Conservation (phyloP, 2,888 invertebrate species). For the Thecocarcelia acutangulata region DNA sequence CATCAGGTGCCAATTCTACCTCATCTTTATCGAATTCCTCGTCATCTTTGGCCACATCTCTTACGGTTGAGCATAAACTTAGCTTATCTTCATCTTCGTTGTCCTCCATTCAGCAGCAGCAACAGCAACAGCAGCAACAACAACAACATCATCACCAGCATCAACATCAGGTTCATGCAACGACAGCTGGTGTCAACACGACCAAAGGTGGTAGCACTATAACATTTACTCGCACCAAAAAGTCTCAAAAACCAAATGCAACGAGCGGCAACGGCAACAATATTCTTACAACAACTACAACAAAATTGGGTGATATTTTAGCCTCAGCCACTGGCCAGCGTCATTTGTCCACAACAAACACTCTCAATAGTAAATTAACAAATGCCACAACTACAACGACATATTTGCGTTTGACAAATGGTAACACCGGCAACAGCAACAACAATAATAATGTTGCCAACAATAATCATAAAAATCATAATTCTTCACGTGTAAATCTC, state of each 20-base stretch:
- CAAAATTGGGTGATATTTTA: slow-evolving; percentile 69
- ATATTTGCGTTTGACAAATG: slow-evolving; percentile 75
- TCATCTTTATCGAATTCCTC: slow-evolving; percentile 64
- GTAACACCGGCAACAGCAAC: slow-evolving; percentile 47
- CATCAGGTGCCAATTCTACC: slow-evolving; percentile 68
- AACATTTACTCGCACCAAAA: slow-evolving; percentile 75
- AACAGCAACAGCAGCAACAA: slow-evolving; percentile 49
- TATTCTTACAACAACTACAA: slow-evolving; percentile 61
- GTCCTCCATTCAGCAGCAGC: slow-evolving; percentile 65
- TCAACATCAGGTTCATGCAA: slow-evolving; percentile 56
- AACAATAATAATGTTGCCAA: slow-evolving; percentile 65
- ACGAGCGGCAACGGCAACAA: slow-evolving; percentile 56
- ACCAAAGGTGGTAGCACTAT: slow-evolving; percentile 72
- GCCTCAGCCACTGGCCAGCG: slow-evolving; percentile 67
- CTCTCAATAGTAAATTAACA: slow-evolving; percentile 58
- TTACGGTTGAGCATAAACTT: slow-evolving; percentile 67
- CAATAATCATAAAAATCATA: slow-evolving; percentile 67
- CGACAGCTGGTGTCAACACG: slow-evolving; percentile 71
- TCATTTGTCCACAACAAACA: slow-evolving; percentile 48
- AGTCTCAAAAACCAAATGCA: slow-evolving; percentile 70
- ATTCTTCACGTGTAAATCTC: slow-evolving; percentile 68
- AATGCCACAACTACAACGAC: slow-evolving; percentile 73
- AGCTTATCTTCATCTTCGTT: slow-evolving; percentile 70
- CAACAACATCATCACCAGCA: slow-evolving; percentile 38
- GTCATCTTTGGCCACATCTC: slow-evolving; percentile 65